These are phyloP conservation scores for Lepidostoma basale DNA, from an alignment of 1,140 invertebrate species.

Conservation along the genomic window DNA sequence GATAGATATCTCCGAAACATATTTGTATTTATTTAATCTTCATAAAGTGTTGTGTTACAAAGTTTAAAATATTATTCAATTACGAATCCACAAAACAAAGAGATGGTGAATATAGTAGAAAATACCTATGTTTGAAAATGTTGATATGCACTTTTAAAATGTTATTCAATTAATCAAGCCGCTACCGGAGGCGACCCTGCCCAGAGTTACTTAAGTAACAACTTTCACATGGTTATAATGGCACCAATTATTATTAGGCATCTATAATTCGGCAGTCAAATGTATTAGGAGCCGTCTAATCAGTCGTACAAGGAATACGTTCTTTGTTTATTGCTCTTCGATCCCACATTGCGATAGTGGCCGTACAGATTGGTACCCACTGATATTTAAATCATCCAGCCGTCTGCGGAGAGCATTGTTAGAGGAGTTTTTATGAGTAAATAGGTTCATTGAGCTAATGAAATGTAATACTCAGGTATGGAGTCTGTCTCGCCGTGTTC, in stretches of 20 bases:
- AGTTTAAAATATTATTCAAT: no score
- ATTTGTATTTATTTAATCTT: no score
- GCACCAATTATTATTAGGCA: slow-evolving; percentile 32
- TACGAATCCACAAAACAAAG: no score
- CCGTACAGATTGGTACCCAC: slow-evolving; percentile 16
- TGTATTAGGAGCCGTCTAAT: slow-evolving; percentile 33
- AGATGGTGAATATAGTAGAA: no score
- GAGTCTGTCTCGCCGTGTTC: neutral
- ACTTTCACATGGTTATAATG: slow-evolving; percentile 30
- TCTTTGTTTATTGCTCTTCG: slow-evolving; percentile 38
- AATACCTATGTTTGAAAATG: no score
- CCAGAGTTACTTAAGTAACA: slow-evolving; percentile 26
- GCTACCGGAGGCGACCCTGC: neutral
- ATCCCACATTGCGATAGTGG: slow-evolving; percentile 21
- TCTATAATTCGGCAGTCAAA: slow-evolving; percentile 27
- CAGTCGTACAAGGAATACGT: slow-evolving; percentile 38
- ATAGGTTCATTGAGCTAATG: slow-evolving; percentile 18
- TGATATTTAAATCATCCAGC: slow-evolving; percentile 24
- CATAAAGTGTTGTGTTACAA: no score
- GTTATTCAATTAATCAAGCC: no score
- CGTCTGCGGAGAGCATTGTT: slow-evolving; percentile 19
- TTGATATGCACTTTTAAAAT: no score
- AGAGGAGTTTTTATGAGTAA: slow-evolving; percentile 14
- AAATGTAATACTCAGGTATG: no score
- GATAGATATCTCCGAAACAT: no score